phyloP scores from a whole-genome alignment of 2,888 invertebrate species.

The Pilophorus perplexus region DNA sequence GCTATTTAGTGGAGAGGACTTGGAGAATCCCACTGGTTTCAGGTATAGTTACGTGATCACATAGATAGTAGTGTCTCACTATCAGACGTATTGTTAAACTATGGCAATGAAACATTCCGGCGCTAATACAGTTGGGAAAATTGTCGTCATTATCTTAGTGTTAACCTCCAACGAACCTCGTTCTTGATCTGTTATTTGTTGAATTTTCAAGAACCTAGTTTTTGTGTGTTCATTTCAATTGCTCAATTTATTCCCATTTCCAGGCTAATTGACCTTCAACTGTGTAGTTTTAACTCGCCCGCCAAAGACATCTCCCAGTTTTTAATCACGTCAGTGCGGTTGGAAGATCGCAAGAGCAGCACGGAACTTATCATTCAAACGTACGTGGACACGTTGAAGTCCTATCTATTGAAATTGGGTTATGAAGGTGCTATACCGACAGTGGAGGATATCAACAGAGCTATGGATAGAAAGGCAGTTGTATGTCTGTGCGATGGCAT shows the following conservation, averaged over 20 bases:
- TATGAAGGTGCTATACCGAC: conserved; percentile 15
- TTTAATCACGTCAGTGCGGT: conserved; percentile 25
- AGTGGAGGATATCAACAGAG: not conserved
- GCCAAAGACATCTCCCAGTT: conserved; percentile 38
- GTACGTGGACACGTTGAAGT: conserved; percentile 31
- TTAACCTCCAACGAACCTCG: no score
- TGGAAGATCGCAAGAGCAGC: conserved; percentile 23
- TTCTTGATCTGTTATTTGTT: no score
- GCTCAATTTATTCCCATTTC: not conserved
- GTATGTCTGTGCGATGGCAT: not conserved
- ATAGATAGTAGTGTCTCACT: no score
- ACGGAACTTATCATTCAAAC: conserved; percentile 30
- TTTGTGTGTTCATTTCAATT: no score
- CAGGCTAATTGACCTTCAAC: conserved; percentile 43
- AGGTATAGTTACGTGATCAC: no score
- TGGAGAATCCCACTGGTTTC: conserved; percentile 8
- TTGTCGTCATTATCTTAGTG: no score
- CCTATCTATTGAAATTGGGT: not conserved
- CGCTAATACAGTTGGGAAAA: no score
- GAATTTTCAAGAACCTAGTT: no score
- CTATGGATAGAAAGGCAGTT: not conserved
- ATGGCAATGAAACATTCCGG: no score
- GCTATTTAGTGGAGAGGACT: conserved; percentile 15
- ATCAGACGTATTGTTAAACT: no score
- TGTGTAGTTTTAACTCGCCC: conserved; percentile 22